Evolutionary conservation across 2,797 vertebrate genomes (phyloP).

Genomic region (Gymnocypris eckloni): DNA sequence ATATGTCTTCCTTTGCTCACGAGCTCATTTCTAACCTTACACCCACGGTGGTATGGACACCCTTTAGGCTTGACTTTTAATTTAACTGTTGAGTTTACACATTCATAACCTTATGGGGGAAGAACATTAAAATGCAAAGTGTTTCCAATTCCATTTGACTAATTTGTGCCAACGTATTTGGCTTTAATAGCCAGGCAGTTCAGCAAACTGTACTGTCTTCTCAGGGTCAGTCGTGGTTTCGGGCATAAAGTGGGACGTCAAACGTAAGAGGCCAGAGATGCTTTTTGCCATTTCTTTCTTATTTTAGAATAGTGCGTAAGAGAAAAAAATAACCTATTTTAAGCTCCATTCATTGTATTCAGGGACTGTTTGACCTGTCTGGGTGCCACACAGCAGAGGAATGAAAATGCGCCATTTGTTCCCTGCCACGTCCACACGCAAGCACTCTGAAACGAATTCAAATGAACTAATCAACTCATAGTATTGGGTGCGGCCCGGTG

Average conservation of each 20-base stretch:
- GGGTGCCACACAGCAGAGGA: constrained; percentile 6
- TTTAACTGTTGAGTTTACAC: constrained; percentile 12
- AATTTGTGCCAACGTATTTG: not conserved
- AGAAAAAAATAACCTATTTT: constrained; percentile 43
- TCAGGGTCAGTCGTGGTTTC: constrained; percentile 15
- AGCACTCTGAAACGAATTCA: constrained; percentile 24
- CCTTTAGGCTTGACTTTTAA: not conserved
- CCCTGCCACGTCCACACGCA: constrained; percentile 9
- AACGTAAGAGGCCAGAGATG: not conserved
- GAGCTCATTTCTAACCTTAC: not conserved
- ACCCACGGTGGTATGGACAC: not conserved
- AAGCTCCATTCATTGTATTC: constrained; percentile 36
- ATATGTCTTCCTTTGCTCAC: not conserved
- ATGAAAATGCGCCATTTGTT: constrained; percentile 23
- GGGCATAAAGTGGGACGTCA: not conserved
- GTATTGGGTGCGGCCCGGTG: not conserved
- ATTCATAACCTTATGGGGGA: not conserved
- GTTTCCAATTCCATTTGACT: not conserved
- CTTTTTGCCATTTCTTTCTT: constrained; percentile 4
- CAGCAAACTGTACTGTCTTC: not conserved
- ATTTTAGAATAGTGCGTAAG: constrained; percentile 41
- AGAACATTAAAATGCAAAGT: not conserved
- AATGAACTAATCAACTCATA: constrained; percentile 44
- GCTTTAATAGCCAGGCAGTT: not conserved
- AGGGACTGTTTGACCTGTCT: constrained; percentile 25